phyloP scores from a whole-genome alignment of 2,113 vertebrate species.

The Sturnus vulgaris region DNA sequence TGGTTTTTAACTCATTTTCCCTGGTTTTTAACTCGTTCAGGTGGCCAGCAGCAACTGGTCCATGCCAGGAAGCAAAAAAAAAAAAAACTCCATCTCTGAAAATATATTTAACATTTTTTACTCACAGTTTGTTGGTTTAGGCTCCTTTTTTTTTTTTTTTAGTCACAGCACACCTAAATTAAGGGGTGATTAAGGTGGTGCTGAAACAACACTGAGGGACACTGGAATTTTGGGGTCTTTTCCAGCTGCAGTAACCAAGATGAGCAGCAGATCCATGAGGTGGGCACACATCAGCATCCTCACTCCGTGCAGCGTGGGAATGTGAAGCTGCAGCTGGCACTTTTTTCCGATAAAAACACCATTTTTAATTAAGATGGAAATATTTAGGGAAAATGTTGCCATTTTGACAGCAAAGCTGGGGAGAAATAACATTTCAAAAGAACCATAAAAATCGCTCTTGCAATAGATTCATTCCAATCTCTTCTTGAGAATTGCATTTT shows the following conservation, averaged over 20 bases:
- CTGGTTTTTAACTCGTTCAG: not conserved
- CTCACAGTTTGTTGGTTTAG: not conserved
- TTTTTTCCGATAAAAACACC: not conserved
- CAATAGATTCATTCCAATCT: slow-evolving; percentile 47
- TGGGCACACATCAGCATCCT: not conserved
- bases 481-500: slow-evolving; percentile 41
- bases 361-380: slow-evolving; percentile 47
- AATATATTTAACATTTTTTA: not conserved
- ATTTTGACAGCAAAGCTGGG: not conserved
- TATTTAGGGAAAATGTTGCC: not conserved
- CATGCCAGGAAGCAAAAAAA: not conserved
- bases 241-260: not conserved
- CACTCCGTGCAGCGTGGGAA: accelerated
- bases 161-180: accelerated
- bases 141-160: not conserved
- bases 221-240: not conserved
- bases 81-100: not conserved
- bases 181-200: not conserved
- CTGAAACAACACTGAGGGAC: not conserved
- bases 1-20: not conserved
- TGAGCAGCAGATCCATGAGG: not conserved
- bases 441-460: slow-evolving; percentile 49
- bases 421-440: not conserved
- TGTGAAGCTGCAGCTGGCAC: not conserved
- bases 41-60: not conserved